Evolutionary conservation across 2,888 invertebrate species (phyloP).

Genomic region (Rhyacophila evoluta): DNA sequence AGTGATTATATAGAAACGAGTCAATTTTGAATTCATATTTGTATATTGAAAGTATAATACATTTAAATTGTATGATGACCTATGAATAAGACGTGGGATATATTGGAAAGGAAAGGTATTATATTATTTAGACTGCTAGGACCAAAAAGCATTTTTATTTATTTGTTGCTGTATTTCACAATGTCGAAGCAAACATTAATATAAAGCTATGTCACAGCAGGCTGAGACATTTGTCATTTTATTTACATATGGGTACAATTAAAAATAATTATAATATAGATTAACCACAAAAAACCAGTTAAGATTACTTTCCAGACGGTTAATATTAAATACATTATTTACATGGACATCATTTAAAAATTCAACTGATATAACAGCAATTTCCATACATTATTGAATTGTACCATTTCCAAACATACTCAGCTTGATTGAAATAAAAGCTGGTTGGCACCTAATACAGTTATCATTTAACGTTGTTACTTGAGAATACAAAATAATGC

Average conservation of each 20-base stretch:
- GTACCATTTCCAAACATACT: too few relatives aligned
- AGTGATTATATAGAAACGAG: too few relatives aligned
- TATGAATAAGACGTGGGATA: not conserved
- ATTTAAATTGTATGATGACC: not conserved
- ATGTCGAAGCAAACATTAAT: conserved; percentile 7
- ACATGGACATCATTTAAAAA: not conserved
- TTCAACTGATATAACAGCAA: too few relatives aligned
- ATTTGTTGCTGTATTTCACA: not conserved
- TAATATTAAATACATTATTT: not conserved
- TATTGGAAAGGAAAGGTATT: not conserved
- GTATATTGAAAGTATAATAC: too few relatives aligned
- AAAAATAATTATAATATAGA: not conserved
- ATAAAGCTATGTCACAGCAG: not conserved
- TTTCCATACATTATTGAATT: too few relatives aligned
- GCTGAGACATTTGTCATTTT: not conserved
- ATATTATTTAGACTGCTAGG: not conserved
- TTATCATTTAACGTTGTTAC: too few relatives aligned
- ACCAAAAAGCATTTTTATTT: not conserved
- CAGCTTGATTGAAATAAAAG: too few relatives aligned
- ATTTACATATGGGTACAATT: not conserved
- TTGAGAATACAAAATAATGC: too few relatives aligned
- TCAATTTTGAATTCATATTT: too few relatives aligned
- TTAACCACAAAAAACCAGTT: not conserved
- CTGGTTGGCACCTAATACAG: too few relatives aligned
- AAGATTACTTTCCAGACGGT: not conserved